Evolutionary conservation across 2,888 invertebrate genomes (phyloP).

Genomic region (Choreutis nemorana): DNA sequence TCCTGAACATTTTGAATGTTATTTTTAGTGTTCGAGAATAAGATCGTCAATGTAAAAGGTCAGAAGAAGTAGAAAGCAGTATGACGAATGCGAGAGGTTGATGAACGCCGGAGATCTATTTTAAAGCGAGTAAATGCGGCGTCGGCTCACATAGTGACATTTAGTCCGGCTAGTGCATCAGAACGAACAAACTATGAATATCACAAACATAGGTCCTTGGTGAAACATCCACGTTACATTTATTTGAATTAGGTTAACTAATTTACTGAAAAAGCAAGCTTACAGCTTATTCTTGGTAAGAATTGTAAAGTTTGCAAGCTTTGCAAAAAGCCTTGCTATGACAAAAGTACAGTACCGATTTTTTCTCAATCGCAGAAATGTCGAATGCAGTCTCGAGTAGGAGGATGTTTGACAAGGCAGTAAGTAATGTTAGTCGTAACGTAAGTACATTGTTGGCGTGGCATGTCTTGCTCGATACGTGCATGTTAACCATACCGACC

Average conservation of each 20-base stretch:
- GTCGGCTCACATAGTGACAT: conserved; percentile 60
- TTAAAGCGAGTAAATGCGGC: conserved; percentile 58
- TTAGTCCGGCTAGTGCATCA: conserved; percentile 57
- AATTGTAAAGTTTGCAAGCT: too few relatives aligned
- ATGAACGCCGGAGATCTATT: conserved; percentile 60
- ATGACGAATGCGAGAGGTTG: conserved; percentile 61
- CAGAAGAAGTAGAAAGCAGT: conserved; percentile 25
- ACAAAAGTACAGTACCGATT: too few relatives aligned
- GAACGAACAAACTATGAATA: conserved; percentile 17
- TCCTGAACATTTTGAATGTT: neutral
- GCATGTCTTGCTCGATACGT: conserved; percentile 1
- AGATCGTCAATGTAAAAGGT: conserved; percentile 41
- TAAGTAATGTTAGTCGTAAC: too few relatives aligned
- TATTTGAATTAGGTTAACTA: too few relatives aligned
- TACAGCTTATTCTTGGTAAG: too few relatives aligned
- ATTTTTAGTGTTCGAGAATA: conserved; percentile 9
- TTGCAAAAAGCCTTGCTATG: too few relatives aligned
- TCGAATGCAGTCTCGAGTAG: too few relatives aligned
- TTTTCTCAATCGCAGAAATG: too few relatives aligned
- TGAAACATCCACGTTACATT: too few relatives aligned
- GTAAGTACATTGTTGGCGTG: too few relatives aligned
- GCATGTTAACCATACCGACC: neutral
- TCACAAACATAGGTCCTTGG: conserved; percentile 2
- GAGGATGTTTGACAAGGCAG: too few relatives aligned
- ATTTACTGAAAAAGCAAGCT: too few relatives aligned